Conservation (phyloP, 2,113 vertebrate species). For the Riparia riparia region DNA sequence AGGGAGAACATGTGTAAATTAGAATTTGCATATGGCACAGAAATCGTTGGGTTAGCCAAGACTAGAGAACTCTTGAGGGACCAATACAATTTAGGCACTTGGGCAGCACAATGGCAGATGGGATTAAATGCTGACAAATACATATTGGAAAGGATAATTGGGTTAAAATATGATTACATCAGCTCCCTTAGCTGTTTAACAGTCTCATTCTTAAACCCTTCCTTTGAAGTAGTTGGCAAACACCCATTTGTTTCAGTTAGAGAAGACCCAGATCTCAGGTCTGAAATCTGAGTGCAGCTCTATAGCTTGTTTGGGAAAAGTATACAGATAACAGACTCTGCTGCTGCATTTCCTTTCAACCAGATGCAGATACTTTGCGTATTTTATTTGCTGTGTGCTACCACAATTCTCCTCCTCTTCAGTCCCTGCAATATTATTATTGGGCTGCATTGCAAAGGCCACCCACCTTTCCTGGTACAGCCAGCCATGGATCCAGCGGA, state of each 20-base stretch:
- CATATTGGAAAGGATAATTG: conserved; percentile 63
- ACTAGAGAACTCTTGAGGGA: conserved; percentile 34
- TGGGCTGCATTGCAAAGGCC: background rate
- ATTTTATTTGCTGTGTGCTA: background rate
- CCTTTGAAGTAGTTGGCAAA: conserved; percentile 55
- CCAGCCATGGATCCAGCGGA: background rate
- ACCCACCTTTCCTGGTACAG: background rate
- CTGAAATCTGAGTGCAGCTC: background rate
- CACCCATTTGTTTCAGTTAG: conserved; percentile 37
- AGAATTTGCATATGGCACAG: conserved; percentile 57
- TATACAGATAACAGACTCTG: background rate
- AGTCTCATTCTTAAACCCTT: conserved; percentile 16
- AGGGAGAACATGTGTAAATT: conserved; percentile 40
- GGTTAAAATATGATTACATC: conserved; percentile 69
- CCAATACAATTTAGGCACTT: conserved; percentile 45
- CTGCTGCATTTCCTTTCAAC: background rate
- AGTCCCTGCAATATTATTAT: background rate
- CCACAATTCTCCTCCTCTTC: background rate
- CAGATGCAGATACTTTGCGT: background rate
- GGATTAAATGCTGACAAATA: conserved; percentile 68
- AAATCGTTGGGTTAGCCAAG: conserved; percentile 47
- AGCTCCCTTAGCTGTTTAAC: conserved; percentile 52
- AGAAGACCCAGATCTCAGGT: conserved; percentile 33
- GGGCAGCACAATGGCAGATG: conserved; percentile 63
- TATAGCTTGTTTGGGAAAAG: background rate